Conservation (phyloP, 2,888 invertebrate species). For the Morpho achilles region DNA sequence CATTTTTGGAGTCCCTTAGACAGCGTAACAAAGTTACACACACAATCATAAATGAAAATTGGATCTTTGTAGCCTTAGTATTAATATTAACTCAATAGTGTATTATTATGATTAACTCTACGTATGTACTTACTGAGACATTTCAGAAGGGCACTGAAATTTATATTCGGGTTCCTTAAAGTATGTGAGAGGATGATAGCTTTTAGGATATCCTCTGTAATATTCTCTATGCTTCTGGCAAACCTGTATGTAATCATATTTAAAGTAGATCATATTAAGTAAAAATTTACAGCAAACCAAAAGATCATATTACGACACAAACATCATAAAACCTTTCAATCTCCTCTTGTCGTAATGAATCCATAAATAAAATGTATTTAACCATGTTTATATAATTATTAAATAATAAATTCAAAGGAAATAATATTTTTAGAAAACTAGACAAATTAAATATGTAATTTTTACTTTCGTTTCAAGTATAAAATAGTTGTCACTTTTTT, state of each 20-base stretch:
- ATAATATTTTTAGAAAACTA: too few species aligned
- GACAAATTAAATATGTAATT: too few species aligned
- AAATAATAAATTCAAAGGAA: too few species aligned
- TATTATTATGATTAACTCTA: neutral
- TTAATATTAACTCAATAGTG: neutral
- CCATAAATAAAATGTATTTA: slow-evolving; percentile 49
- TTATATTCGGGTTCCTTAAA: slow-evolving; percentile 65
- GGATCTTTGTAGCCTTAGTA: too few species aligned
- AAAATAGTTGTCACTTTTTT: too few species aligned
- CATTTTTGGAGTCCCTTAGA: too few species aligned
- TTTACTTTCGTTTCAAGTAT: too few species aligned
- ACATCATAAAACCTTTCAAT: slow-evolving; percentile 55
- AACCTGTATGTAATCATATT: slow-evolving; percentile 43
- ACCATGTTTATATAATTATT: slow-evolving; percentile 39
- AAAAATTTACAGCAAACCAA: neutral
- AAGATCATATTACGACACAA: slow-evolving; percentile 10
- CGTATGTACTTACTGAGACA: slow-evolving; percentile 42
- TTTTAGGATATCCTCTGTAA: slow-evolving; percentile 76
- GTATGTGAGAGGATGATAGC: slow-evolving; percentile 74
- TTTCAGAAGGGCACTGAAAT: slow-evolving; percentile 76
- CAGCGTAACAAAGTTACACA: too few species aligned
- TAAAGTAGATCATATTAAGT: neutral
- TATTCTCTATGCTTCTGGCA: slow-evolving; percentile 79
- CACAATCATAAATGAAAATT: too few species aligned
- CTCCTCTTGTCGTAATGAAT: slow-evolving; percentile 54